A percentile compares a stretch with the other conserved stretches of the same genome.
These are phyloP conservation scores for Sphaeramia orbicularis DNA, from an alignment of 2,797 vertebrate species.

Conservation along the genomic window DNA sequence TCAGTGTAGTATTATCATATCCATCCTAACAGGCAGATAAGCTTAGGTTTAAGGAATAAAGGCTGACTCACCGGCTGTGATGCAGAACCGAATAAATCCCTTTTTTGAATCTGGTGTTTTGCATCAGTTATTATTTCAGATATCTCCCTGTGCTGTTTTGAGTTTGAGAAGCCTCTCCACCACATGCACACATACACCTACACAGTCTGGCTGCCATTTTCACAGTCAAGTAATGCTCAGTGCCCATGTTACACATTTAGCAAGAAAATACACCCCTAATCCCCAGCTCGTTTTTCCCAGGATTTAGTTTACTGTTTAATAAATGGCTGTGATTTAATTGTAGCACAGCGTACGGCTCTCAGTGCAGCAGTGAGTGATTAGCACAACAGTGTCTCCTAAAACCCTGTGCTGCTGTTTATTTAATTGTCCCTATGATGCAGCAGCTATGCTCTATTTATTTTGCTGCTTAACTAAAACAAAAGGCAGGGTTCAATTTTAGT, in stretches of 20 bases:
- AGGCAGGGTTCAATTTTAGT: conserved; percentile 81
- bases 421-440: conserved; percentile 85
- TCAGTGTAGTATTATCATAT: conserved; percentile 62
- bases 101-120: conserved; percentile 73
- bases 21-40: conserved; percentile 75
- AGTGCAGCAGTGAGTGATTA: conserved; percentile 78
- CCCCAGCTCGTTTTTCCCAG: conserved; percentile 49
- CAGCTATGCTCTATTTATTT: conserved; percentile 83
- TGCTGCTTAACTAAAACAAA: conserved; percentile 83
- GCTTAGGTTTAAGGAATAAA: conserved; percentile 73
- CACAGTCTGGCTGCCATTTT: conserved; percentile 44
- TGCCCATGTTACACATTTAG: conserved; percentile 63
- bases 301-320: conserved; percentile 73
- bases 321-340: conserved; percentile 79
- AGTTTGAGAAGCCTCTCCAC: conserved; percentile 34
- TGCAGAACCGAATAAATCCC: conserved; percentile 79
- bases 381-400: conserved; percentile 73
- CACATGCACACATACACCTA: conserved; percentile 27
- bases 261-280: conserved; percentile 63
- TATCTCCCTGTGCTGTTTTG: conserved; percentile 59
- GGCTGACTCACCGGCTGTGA: conserved; percentile 57
- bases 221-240: conserved; percentile 47
- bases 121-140: conserved; percentile 77
- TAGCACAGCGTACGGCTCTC: conserved; percentile 61
- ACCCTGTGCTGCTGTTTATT: conserved; percentile 80